Percentiles rank a stretch among this genome's conserved stretches.
Evolutionary conservation across 2,888 invertebrate species (phyloP).

Genomic region (Phengaris alcon): DNA sequence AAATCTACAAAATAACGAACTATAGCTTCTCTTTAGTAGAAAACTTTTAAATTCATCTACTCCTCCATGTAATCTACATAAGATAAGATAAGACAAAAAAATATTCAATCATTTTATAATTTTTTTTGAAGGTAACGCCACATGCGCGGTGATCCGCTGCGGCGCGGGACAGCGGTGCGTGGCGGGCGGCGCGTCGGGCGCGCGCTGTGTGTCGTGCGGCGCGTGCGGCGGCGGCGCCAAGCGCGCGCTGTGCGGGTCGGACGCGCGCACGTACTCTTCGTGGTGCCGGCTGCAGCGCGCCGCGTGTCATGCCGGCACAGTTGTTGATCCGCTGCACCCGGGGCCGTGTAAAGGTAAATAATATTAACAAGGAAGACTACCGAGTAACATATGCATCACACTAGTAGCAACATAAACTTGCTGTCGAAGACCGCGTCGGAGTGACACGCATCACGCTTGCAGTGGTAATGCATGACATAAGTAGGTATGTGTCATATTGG

Average conservation of each 20-base stretch:
- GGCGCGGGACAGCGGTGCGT: conserved; percentile 65
- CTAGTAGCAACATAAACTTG: too few species aligned
- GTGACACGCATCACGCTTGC: too few species aligned
- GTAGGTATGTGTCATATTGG: too few species aligned
- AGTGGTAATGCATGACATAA: too few species aligned
- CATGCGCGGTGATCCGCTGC: conserved; percentile 61
- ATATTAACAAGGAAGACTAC: neutral
- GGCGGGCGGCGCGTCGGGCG: conserved; percentile 64
- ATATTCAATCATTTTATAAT: neutral
- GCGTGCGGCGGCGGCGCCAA: conserved; percentile 58
- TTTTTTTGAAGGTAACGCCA: conserved; percentile 60
- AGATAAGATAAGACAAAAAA: too few species aligned
- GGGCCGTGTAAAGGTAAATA: conserved; percentile 81
- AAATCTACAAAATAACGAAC: too few species aligned
- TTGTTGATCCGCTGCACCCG: conserved; percentile 85
- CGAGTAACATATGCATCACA: too few species aligned
- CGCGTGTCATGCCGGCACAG: conserved; percentile 84
- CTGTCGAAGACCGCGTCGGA: too few species aligned
- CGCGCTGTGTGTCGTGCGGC: conserved; percentile 67
- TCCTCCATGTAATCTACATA: too few species aligned
- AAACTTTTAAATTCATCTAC: too few species aligned
- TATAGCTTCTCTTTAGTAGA: too few species aligned
- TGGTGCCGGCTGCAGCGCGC: conserved; percentile 90
- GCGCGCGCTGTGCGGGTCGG: conserved; percentile 83
- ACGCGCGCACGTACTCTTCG: conserved; percentile 85